phyloP scores from a whole-genome alignment of 2,888 invertebrate species.

The Chrysolina americana region DNA sequence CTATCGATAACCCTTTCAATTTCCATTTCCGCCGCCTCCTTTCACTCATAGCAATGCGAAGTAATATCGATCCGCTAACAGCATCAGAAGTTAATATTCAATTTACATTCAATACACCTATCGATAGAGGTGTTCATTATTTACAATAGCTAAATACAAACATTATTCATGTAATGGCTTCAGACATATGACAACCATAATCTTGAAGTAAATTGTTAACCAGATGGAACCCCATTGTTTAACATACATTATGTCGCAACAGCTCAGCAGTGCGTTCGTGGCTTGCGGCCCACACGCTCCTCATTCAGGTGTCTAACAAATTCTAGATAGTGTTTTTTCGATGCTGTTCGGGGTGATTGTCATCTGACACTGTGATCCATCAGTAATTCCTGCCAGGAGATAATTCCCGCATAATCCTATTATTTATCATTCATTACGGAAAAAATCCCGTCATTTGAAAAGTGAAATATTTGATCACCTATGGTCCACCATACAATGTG shows the following conservation, averaged over 20 bases:
- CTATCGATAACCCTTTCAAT: slow-evolving; percentile 10
- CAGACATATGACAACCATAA: slow-evolving; percentile 46
- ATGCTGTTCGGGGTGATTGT: slow-evolving; percentile 5
- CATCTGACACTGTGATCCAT: slow-evolving; percentile 7
- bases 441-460: no score
- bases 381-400: background rate
- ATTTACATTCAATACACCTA: slow-evolving; percentile 32
- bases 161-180: slow-evolving; percentile 38
- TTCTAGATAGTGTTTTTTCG: slow-evolving; percentile 16
- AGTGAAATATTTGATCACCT: no score
- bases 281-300: slow-evolving; percentile 40
- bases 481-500: no score
- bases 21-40: slow-evolving; percentile 1
- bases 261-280: slow-evolving; percentile 35
- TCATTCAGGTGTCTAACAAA: slow-evolving; percentile 27
- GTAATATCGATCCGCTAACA: slow-evolving; percentile 8
- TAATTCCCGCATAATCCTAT: no score
- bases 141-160: slow-evolving; percentile 40
- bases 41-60: slow-evolving; percentile 5
- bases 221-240: slow-evolving; percentile 51
- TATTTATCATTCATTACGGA: no score
- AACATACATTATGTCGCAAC: slow-evolving; percentile 48
- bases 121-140: slow-evolving; percentile 33
- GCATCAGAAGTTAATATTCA: slow-evolving; percentile 32
- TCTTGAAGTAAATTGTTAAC: slow-evolving; percentile 49